Conservation (phyloP, 1,140 invertebrate species). For the Cephus cinctus region DNA sequence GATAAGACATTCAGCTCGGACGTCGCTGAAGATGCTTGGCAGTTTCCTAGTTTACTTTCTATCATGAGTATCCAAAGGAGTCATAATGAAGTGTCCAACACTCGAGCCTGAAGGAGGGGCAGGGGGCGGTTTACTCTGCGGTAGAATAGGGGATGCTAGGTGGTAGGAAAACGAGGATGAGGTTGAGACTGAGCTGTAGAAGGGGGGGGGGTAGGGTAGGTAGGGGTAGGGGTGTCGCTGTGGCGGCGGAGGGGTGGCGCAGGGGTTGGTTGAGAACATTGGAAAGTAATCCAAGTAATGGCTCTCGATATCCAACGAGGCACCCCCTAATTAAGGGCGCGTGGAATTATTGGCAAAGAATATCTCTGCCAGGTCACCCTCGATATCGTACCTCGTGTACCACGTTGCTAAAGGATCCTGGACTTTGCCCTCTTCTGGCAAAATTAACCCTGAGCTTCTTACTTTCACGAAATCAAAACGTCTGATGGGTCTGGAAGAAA, state of each 20-base stretch:
- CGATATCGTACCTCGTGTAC: background rate
- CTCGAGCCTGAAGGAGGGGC: background rate
- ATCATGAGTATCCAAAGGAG: background rate
- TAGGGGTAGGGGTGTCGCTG: background rate
- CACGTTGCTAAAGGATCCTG: slow-evolving; percentile 14
- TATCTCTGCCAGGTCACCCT: slow-evolving; percentile 16
- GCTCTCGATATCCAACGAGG: slow-evolving; percentile 20
- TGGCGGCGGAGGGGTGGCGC: slow-evolving; percentile 10
- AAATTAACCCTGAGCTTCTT: background rate
- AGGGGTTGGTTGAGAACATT: slow-evolving; percentile 21
- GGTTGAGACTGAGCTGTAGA: background rate
- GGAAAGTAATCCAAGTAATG: slow-evolving; percentile 37
- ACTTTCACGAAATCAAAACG: slow-evolving; percentile 14
- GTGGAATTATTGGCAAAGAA: slow-evolving; percentile 29
- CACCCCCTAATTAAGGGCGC: slow-evolving; percentile 28
- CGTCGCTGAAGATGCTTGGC: too few species aligned
- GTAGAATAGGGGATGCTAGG: too few species aligned
- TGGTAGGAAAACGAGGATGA: background rate
- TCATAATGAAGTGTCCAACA: background rate
- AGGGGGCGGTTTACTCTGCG: background rate
- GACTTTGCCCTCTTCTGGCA: too few species aligned
- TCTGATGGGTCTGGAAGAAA: background rate
- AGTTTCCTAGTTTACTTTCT: too few species aligned
- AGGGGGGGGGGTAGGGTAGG: background rate
- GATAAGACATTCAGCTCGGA: too few species aligned